phyloP scores from a whole-genome alignment of 2,113 vertebrate species.

The Nesogale talazaci region DNA sequence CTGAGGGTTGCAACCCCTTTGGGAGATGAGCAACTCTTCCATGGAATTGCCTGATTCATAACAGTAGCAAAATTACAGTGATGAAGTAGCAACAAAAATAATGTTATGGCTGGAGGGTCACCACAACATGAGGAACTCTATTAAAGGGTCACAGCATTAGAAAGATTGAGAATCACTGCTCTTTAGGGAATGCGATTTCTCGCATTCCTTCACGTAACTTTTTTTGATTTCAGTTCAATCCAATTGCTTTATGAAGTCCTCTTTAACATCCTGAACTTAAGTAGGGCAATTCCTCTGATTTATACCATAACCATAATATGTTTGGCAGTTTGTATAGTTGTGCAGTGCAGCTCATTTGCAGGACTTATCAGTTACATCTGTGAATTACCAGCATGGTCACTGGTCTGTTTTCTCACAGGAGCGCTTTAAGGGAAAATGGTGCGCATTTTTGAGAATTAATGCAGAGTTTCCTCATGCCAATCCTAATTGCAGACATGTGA shows the following conservation, averaged over 20 bases:
- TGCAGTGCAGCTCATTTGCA: rapidly evolving
- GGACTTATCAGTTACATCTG: not conserved
- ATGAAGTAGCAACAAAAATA: no score
- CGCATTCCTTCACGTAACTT: not conserved
- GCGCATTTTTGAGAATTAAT: not conserved
- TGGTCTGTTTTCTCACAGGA: not conserved
- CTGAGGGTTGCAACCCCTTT: no score
- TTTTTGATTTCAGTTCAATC: not conserved
- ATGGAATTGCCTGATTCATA: no score
- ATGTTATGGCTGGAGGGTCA: no score
- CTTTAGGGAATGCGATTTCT: not conserved
- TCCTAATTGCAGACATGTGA: not conserved
- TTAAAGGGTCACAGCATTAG: no score
- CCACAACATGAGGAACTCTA: no score
- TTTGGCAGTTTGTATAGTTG: not conserved
- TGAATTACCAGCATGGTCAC: not conserved
- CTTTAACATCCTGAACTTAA: not conserved
- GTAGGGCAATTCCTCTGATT: not conserved
- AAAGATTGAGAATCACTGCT: no score
- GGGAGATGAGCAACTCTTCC: no score
- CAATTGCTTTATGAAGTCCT: not conserved
- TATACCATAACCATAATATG: not conserved
- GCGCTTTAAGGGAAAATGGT: not conserved
- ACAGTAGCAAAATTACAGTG: no score
- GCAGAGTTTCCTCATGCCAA: not conserved